phyloP scores from a whole-genome alignment of 2,888 invertebrate species.

The Brenthis ino region DNA sequence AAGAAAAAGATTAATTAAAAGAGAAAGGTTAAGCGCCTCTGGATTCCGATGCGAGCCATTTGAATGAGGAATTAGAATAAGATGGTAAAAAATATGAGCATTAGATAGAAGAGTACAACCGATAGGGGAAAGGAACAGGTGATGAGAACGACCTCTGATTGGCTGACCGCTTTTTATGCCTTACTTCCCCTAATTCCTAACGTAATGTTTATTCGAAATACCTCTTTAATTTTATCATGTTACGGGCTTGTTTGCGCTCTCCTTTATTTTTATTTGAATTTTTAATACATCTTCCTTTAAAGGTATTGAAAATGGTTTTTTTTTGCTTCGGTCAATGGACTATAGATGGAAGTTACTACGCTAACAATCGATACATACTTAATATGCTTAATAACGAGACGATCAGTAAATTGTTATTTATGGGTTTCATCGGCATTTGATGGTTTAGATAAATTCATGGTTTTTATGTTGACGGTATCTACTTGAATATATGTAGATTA shows the following conservation, averaged over 20 bases:
- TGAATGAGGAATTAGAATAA: conserved; percentile 81
- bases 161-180: conserved; percentile 80
- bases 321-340: conserved; percentile 58
- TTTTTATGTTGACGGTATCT: conserved; percentile 13
- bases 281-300: conserved; percentile 73
- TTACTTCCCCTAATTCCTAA: conserved; percentile 82
- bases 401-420: conserved; percentile 7
- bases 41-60: conserved; percentile 73
- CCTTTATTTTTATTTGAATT: conserved; percentile 59
- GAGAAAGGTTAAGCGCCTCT: conserved; percentile 69
- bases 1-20: conserved; percentile 48
- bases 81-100: conserved; percentile 79
- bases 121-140: conserved; percentile 59
- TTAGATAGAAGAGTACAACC: conserved; percentile 71
- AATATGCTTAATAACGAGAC: no score
- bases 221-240: conserved; percentile 71
- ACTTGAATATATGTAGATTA: conserved; percentile 3
- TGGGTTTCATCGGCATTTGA: conserved; percentile 13
- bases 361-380: not conserved
- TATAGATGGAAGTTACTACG: not conserved
- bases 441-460: conserved; percentile 2
- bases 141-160: conserved; percentile 59
- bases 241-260: conserved; percentile 69
- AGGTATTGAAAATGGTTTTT: conserved; percentile 50
- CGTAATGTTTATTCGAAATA: conserved; percentile 76